Evolutionary conservation across 2,888 invertebrate genomes (phyloP).

Genomic region (Chloroclysta siterata): DNA sequence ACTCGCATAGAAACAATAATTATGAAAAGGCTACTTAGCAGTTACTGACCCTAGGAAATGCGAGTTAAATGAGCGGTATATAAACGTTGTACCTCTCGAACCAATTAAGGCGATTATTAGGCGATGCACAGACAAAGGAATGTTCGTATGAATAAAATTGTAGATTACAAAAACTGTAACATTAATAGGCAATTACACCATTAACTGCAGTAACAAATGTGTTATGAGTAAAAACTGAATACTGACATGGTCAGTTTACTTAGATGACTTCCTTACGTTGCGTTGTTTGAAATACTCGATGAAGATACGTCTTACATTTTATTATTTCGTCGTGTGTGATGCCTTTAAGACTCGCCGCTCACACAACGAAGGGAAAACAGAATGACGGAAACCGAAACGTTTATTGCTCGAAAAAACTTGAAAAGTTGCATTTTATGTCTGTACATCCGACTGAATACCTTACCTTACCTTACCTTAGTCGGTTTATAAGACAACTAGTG

Average conservation of each 20-base stretch:
- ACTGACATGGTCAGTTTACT: constrained; percentile 58
- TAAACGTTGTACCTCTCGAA: constrained; percentile 17
- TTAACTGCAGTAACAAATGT: constrained; percentile 41
- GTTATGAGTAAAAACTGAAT: constrained; percentile 39
- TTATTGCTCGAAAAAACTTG: too few relatives aligned
- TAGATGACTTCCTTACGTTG: constrained; percentile 57
- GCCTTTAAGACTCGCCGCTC: too few relatives aligned
- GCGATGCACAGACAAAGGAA: constrained; percentile 35
- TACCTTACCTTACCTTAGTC: too few relatives aligned
- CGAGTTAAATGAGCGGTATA: constrained; percentile 10
- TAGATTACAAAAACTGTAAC: constrained; percentile 41
- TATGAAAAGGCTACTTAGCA: constrained; percentile 5
- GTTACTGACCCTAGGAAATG: constrained; percentile 13
- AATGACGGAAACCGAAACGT: too few relatives aligned
- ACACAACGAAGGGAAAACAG: too few relatives aligned
- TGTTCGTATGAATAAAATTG: constrained; percentile 34
- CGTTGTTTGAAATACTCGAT: constrained; percentile 40
- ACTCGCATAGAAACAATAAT: not conserved
- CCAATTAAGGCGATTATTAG: constrained; percentile 26
- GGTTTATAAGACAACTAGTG: too few relatives aligned
- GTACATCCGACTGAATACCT: too few relatives aligned
- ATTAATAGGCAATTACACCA: constrained; percentile 49
- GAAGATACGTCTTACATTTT: too few relatives aligned
- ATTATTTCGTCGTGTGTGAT: too few relatives aligned
- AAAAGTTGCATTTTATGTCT: too few relatives aligned